Evolutionary conservation across 2,888 invertebrate species (phyloP).

Genomic region (Cryptophagus acutangulus): DNA sequence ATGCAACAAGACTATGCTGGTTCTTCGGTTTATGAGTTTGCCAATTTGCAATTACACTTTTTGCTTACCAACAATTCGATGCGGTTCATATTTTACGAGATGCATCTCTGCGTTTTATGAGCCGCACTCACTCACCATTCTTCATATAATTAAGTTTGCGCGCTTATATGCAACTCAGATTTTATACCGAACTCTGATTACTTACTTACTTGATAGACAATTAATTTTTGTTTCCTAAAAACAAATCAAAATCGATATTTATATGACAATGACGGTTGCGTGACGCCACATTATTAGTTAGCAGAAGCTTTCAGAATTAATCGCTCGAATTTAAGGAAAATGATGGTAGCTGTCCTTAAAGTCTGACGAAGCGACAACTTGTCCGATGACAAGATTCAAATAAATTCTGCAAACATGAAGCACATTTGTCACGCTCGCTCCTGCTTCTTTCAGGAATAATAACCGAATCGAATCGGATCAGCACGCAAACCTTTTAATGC

Average conservation of each 20-base stretch:
- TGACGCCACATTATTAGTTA: constrained; percentile 15
- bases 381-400: constrained; percentile 16
- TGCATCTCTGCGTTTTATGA: constrained; percentile 41
- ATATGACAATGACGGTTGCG: constrained; percentile 17
- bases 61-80: constrained; percentile 37
- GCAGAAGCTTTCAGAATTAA: constrained; percentile 16
- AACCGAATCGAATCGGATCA: neutral
- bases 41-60: constrained; percentile 43
- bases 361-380: constrained; percentile 14
- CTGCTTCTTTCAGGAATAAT: constrained; percentile 3
- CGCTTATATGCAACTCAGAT: constrained; percentile 30
- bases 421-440: constrained; percentile 18
- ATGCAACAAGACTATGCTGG: too few relatives aligned
- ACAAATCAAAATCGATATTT: constrained; percentile 21
- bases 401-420: constrained; percentile 17
- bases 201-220: too few relatives aligned
- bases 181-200: too few relatives aligned
- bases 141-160: constrained; percentile 38
- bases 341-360: constrained; percentile 13
- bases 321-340: constrained; percentile 13
- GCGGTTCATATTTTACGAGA: constrained; percentile 41
- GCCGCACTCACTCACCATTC: constrained; percentile 33
- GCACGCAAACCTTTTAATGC: constrained; percentile 1
- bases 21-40: constrained; percentile 36
- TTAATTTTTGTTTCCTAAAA: constrained; percentile 12